phyloP scores from a whole-genome alignment of 1,140 invertebrate genomes.

The Metopolophium dirhodum region DNA sequence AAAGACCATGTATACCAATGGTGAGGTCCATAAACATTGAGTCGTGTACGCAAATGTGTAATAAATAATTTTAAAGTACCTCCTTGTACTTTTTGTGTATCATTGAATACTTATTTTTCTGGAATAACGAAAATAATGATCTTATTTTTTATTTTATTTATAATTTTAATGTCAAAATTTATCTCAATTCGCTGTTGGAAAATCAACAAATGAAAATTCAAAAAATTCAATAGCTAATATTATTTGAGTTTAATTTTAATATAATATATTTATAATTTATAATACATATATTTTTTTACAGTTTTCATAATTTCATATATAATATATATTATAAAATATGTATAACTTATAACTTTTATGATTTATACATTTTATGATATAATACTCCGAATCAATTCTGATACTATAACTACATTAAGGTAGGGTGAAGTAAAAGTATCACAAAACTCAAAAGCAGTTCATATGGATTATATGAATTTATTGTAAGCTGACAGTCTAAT shows the following conservation, averaged over 20 bases:
- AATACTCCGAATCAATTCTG: not conserved
- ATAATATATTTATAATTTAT: too few relatives aligned
- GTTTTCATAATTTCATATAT: too few relatives aligned
- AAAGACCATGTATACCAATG: not conserved
- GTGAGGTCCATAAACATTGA: conserved; percentile 3
- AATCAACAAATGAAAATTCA: not conserved
- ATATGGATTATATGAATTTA: not conserved
- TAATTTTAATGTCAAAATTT: not conserved
- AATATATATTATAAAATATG: too few relatives aligned
- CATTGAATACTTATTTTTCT: not conserved
- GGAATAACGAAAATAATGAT: not conserved
- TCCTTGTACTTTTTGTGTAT: not conserved
- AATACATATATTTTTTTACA: too few relatives aligned
- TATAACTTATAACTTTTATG: too few relatives aligned
- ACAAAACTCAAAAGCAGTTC: not conserved
- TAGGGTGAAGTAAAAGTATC: not conserved
- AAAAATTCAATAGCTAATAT: not conserved
- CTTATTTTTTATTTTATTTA: not conserved
- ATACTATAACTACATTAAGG: not conserved
- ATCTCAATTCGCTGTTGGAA: not conserved
- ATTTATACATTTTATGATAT: not conserved
- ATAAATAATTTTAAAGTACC: conserved; percentile 12
- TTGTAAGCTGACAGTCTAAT: not conserved
- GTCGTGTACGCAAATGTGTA: conserved; percentile 15
- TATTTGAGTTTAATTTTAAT: not conserved